These are phyloP conservation scores for Struthidea cinerea DNA, from an alignment of 2,113 vertebrate species.

Conservation along the genomic window DNA sequence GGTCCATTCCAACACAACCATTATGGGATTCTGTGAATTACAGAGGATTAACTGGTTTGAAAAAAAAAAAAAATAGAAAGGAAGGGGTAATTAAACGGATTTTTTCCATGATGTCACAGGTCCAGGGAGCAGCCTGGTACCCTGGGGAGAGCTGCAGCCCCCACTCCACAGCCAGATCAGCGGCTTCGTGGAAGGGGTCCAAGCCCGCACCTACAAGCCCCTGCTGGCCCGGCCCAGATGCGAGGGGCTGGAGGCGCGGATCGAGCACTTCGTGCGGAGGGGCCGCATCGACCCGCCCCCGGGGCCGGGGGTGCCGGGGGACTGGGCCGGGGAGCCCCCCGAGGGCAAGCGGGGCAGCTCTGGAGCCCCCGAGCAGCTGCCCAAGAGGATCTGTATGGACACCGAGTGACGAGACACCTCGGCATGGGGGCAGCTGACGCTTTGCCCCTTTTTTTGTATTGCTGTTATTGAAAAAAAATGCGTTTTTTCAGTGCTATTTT, in stretches of 20 bases:
- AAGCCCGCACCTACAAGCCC: conserved; percentile 81
- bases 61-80: neutral
- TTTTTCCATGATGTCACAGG: neutral
- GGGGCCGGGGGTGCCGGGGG: neutral
- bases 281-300: conserved; percentile 74
- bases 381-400: conserved; percentile 59
- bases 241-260: conserved; percentile 87
- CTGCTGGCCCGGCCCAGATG: conserved; percentile 86
- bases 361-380: conserved; percentile 34
- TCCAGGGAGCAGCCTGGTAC: neutral
- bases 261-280: conserved; percentile 84
- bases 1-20: neutral
- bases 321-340: fast-evolving
- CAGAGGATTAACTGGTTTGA: neutral
- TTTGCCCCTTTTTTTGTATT: fast-evolving
- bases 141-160: conserved; percentile 51
- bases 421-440: fast-evolving
- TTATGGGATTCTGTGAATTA: neutral
- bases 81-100: neutral
- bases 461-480: fast-evolving
- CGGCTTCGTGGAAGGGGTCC: conserved; percentile 84
- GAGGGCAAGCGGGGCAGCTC: neutral
- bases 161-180: conserved; percentile 54
- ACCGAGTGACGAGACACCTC: neutral
- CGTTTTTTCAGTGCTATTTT: neutral